Evolutionary conservation across 2,113 vertebrate species (phyloP).

Genomic region (Todiramphus chloris): DNA sequence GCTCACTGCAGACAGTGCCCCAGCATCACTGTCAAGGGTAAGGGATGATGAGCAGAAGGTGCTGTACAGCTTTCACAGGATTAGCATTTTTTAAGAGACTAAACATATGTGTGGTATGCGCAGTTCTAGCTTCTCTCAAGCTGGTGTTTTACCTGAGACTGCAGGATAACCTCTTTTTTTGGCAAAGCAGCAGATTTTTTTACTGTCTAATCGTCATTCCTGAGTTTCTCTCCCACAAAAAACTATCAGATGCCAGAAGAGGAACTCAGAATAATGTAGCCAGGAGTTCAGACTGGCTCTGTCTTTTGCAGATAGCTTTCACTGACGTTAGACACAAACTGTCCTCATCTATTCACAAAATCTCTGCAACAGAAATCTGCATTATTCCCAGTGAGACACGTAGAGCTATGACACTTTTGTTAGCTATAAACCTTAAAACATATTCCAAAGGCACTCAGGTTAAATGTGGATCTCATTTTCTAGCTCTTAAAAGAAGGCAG

Average conservation of each 20-base stretch:
- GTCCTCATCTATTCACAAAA: neutral
- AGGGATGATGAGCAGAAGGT: neutral
- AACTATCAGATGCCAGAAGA: neutral
- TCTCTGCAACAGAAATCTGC: neutral
- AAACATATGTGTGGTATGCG: neutral
- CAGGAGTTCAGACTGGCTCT: neutral
- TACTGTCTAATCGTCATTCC: neutral
- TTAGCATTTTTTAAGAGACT: neutral
- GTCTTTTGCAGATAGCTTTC: neutral
- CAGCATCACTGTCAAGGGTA: neutral
- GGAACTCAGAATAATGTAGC: neutral
- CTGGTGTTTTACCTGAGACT: constrained; percentile 3
- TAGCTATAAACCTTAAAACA: neutral
- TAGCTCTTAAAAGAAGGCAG: neutral
- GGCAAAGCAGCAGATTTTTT: neutral
- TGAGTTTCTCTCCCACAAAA: neutral
- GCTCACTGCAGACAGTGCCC: neutral
- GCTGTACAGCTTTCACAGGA: accelerated
- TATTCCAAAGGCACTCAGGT: constrained; percentile 45
- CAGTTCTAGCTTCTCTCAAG: neutral
- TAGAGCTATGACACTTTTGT: neutral
- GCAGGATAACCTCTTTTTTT: neutral
- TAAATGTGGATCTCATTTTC: neutral
- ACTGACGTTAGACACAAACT: neutral
- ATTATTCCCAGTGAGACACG: neutral